Conservation (phyloP, 2,113 vertebrate species). For the Arizona elegans region DNA sequence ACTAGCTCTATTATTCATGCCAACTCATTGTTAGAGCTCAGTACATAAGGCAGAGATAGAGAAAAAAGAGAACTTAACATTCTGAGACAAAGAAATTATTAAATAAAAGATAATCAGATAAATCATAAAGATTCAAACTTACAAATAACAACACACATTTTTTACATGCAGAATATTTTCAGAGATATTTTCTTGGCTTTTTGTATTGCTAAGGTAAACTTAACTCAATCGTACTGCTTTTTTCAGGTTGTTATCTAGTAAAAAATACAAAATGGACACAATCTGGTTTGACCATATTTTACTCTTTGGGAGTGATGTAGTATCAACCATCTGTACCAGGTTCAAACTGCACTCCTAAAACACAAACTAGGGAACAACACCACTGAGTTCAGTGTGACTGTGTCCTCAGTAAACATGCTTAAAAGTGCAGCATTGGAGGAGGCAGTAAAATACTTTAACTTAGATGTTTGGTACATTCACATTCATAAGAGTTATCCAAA, state of each 20-base stretch:
- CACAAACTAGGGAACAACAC: background rate
- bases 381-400: background rate
- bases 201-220: background rate
- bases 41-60: too few species aligned
- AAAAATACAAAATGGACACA: background rate
- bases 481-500: conserved; percentile 29
- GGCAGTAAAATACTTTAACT: background rate
- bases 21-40: too few species aligned
- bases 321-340: background rate
- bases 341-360: background rate
- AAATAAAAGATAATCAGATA: too few species aligned
- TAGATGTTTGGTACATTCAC: background rate
- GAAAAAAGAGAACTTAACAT: too few species aligned
- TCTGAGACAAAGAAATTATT: too few species aligned
- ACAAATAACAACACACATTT: too few species aligned
- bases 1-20: too few species aligned
- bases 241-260: background rate
- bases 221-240: background rate
- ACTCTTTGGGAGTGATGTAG: background rate
- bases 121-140: too few species aligned
- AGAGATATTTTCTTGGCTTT: background rate
- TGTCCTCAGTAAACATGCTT: background rate
- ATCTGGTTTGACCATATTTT: background rate
- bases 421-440: background rate
- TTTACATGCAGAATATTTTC: too few species aligned